Conservation (phyloP, 1,140 invertebrate species). For the Euura saliciscinereae region DNA sequence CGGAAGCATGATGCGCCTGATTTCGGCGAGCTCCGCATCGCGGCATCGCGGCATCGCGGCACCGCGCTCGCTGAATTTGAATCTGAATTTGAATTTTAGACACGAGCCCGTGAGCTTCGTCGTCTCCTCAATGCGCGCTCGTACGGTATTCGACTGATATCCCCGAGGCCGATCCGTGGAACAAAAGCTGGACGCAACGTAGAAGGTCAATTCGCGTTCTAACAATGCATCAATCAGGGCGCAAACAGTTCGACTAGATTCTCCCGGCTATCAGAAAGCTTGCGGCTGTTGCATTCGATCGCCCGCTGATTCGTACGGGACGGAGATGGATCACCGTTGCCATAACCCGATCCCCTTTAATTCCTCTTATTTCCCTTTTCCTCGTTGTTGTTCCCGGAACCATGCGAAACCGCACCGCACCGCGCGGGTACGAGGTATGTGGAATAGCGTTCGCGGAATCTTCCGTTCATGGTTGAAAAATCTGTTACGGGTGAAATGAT, state of each 20-base stretch:
- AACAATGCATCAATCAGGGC: neutral
- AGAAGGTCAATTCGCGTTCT: neutral
- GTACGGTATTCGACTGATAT: neutral
- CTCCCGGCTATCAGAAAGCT: neutral
- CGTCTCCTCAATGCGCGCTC: neutral
- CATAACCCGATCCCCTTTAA: neutral
- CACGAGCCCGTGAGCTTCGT: neutral
- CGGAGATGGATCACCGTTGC: neutral
- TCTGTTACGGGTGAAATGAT: too few relatives aligned
- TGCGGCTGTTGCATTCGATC: neutral
- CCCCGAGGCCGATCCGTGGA: neutral
- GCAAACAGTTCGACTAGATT: neutral
- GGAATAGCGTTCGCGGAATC: neutral
- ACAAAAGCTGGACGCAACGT: neutral
- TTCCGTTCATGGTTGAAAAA: too few relatives aligned
- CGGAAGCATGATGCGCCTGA: neutral
- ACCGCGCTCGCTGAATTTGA: too few relatives aligned
- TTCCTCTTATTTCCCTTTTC: neutral
- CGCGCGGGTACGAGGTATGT: neutral
- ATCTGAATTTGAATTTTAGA: neutral
- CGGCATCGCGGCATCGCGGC: too few relatives aligned
- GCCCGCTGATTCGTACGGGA: too few relatives aligned
- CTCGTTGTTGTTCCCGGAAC: neutral
- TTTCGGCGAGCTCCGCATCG: neutral
- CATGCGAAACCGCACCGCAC: neutral